These are phyloP conservation scores for Tortrix viridana DNA, from an alignment of 2,888 invertebrate genomes.

Conservation along the genomic window DNA sequence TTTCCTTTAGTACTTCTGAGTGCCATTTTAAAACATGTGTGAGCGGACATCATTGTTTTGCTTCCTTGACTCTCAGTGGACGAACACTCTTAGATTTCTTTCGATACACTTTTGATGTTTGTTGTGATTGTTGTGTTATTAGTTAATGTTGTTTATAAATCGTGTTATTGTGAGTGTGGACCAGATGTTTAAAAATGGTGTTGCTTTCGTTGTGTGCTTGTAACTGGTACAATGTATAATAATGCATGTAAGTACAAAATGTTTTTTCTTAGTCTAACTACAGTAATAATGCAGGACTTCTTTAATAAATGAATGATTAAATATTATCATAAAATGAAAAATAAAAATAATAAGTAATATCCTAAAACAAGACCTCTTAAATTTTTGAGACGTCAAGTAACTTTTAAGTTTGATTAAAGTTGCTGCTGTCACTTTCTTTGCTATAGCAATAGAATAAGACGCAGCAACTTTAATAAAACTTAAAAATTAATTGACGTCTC, in stretches of 20 bases:
- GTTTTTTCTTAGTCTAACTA: neutral
- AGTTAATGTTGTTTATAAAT: constrained; percentile 18
- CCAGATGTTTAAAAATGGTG: constrained; percentile 12
- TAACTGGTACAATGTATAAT: constrained; percentile 4
- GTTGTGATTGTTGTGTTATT: constrained; percentile 32
- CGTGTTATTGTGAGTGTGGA: constrained; percentile 16
- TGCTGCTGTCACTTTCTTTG: too few species aligned
- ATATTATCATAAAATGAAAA: too few species aligned
- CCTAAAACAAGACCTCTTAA: too few species aligned
- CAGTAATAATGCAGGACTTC: neutral
- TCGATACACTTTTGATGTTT: constrained; percentile 33
- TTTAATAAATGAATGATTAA: neutral
- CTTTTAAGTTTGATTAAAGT: too few species aligned
- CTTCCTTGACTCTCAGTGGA: constrained; percentile 28
- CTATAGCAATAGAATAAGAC: too few species aligned
- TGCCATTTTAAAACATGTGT: neutral
- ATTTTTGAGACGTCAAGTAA: too few species aligned
- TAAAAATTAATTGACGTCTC: too few species aligned
- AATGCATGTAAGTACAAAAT: constrained; percentile 23
- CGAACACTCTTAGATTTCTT: constrained; percentile 36
- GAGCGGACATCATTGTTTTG: constrained; percentile 12
- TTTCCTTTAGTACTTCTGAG: neutral
- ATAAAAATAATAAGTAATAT: too few species aligned
- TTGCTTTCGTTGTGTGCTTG: constrained; percentile 29
- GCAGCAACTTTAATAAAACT: too few species aligned